Evolutionary conservation across 2,797 vertebrate species (phyloP).

Genomic region (Syncerus caffer): DNA sequence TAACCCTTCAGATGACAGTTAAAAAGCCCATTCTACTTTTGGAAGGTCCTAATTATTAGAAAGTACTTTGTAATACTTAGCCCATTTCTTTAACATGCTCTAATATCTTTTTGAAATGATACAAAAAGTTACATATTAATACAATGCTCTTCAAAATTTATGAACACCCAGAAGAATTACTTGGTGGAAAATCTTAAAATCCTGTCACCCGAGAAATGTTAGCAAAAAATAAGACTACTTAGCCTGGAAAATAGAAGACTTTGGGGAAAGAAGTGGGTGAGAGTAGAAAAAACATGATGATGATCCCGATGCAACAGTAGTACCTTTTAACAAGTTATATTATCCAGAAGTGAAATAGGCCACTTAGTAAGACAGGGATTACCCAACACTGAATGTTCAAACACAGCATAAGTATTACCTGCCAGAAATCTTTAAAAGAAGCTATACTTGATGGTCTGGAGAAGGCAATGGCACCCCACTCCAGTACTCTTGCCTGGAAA

Average conservation of each 20-base stretch:
- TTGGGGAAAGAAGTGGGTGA: not conserved
- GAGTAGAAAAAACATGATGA: not conserved
- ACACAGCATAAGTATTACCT: not conserved
- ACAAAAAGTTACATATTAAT: not conserved
- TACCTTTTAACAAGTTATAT: not conserved
- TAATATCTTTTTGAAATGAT: not conserved
- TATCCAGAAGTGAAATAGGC: not conserved
- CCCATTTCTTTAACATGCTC: not conserved
- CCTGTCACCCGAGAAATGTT: not conserved
- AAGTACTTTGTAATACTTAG: not conserved
- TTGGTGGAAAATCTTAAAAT: slow-evolving; percentile 14
- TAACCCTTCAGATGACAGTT: not conserved
- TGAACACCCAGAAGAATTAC: not conserved
- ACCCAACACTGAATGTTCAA: not conserved
- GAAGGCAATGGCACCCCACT: too few relatives aligned
- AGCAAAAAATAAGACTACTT: not conserved
- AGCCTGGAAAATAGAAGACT: not conserved
- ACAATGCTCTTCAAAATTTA: not conserved
- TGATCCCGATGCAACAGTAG: not conserved
- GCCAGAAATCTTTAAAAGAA: not conserved
- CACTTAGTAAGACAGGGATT: not conserved
- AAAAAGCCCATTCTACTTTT: not conserved
- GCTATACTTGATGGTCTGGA: not conserved
- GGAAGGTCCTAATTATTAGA: not conserved
- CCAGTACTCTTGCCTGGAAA: too few relatives aligned